Evolutionary conservation across 2,113 vertebrate species (phyloP), one percentile per base, ranked within the genome.

Genomic region (Amphiprion percula): DNA sequence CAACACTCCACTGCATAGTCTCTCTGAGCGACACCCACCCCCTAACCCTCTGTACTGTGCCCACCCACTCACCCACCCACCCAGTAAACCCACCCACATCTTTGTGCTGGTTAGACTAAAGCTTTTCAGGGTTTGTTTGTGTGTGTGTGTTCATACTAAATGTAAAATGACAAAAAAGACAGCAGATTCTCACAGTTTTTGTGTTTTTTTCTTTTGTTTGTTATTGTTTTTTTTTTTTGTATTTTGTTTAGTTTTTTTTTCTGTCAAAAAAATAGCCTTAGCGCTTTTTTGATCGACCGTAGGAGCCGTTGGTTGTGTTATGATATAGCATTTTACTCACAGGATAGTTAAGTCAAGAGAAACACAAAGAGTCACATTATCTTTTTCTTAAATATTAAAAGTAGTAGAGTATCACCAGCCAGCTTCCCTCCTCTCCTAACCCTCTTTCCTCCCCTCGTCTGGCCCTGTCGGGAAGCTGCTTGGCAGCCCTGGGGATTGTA

Each of bases 91-190:
- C 72, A 1, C 89, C 88, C 90, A 58, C 84, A 85, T 93, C 90
- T 94, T 95, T 95, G 94, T 95, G 94, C 94, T 95, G 94, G 94
- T 95, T 94, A 93, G 88, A 94, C 92, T 95, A 95, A 95, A 95
- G 94, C 94, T 95, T 95, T 95, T 92, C 88, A 90, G 92, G 92
- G 89, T 94, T 93, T 88, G 78, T 79, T 85, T 89, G 68, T 85
- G 79, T 26, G 26, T 88, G 39, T 88, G 39, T 88, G 69, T 85
- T 87, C 74, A 91, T 85, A 91, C 77, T 90, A 90, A 87, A 86
- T 90, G 87, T 88, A 90, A 86, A 93, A 93, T 74, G 82, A 93
- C 86, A 83, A 83, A 88, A 82, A 84, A 87, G 61, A 92, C 82
- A 92, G 90, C 91, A 91, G 90, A 91, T 92, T 90, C 92, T 95